Evolutionary conservation across 1,140 invertebrate species (phyloP).

Genomic region (Papilio machaon): DNA sequence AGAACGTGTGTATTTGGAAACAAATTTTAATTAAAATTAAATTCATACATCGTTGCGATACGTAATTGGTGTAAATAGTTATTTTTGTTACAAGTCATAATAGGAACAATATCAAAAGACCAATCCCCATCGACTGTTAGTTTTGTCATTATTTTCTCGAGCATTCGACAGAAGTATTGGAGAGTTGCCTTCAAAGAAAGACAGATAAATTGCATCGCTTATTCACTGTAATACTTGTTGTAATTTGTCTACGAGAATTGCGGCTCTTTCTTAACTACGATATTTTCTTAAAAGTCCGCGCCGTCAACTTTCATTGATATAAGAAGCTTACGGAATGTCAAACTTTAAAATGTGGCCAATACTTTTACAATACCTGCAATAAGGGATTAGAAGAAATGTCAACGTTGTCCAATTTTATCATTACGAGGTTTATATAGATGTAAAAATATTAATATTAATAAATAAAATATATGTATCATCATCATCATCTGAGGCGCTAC

Average conservation of each 20-base stretch:
- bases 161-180: conserved; percentile 6
- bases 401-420: too few relatives aligned
- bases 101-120: neutral
- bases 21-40: too few relatives aligned
- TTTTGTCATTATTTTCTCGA: neutral
- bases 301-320: too few relatives aligned
- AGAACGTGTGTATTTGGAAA: neutral
- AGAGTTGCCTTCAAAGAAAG: neutral
- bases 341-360: neutral
- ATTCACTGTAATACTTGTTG: conserved; percentile 1
- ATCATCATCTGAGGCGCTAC: too few relatives aligned
- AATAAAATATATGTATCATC: too few relatives aligned
- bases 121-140: neutral
- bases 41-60: too few relatives aligned
- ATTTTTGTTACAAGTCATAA: neutral
- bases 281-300: neutral
- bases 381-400: too few relatives aligned
- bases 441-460: too few relatives aligned
- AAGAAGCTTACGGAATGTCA: too few relatives aligned
- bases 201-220: neutral
- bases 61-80: too few relatives aligned
- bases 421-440: too few relatives aligned
- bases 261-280: neutral
- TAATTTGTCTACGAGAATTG: conserved; percentile 9
- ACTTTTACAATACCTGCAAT: too few relatives aligned